phyloP scores from a whole-genome alignment of 2,888 invertebrate species.

The Rhagonycha fulva region DNA sequence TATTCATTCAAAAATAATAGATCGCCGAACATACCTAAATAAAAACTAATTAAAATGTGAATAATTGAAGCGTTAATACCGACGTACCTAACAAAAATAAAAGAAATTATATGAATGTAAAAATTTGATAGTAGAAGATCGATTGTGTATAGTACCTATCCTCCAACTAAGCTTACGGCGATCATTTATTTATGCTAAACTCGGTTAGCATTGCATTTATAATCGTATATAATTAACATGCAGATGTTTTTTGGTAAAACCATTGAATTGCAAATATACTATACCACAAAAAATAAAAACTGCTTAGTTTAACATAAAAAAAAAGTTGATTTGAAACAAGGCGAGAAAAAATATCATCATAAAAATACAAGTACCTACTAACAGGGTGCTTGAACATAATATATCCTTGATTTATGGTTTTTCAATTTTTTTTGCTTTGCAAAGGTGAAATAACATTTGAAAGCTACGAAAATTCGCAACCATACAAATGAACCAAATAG shows the following conservation, averaged over 20 bases:
- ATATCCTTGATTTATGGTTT: too few species aligned
- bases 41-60: background rate
- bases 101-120: background rate
- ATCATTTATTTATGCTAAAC: background rate
- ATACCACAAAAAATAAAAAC: background rate
- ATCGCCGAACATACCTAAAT: background rate
- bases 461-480: too few species aligned
- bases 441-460: too few species aligned
- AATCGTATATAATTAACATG: background rate
- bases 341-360: too few species aligned
- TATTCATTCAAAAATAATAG: background rate
- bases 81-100: background rate
- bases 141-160: background rate
- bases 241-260: background rate
- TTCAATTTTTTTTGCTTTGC: too few species aligned
- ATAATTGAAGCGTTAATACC: background rate
- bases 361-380: too few species aligned
- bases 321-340: too few species aligned
- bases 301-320: too few species aligned
- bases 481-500: too few species aligned
- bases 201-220: background rate
- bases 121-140: background rate
- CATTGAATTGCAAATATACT: background rate
- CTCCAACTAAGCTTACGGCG: background rate
- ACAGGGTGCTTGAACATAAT: too few species aligned